Base-by-base conservation (phyloP, 2,113 vertebrate genomes). In the Cygnus buccinator region DNA sequence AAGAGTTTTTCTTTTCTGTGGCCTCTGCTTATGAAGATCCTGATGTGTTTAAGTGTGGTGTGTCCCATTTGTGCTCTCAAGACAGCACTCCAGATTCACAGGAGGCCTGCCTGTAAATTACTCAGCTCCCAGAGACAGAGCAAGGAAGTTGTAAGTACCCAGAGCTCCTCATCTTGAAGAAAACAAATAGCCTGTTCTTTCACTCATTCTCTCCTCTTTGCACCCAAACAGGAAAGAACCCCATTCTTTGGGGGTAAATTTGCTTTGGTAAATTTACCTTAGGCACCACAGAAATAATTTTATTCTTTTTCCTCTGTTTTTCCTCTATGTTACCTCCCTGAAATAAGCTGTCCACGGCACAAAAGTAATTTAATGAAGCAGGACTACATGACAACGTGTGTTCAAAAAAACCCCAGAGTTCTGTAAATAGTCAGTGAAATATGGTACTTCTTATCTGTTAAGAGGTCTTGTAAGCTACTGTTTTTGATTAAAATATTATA, bases 181-280 rank as follows among this genome's bases (percentile, higher is more conserved):
- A 28, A 57, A 52, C 14, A 35, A 39, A 43, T 15, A 70, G 21
- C 10, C 6, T 84, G 12, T 33, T 31, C 61, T 65, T 68, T 52
- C 22, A 6, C 26, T 37, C 55, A 39, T 43, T 37, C 57, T 55
- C 37, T 66, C n/a, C 39, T 50, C 39, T 10, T 44, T 55, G 21
- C 54, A 65, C 39, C 17, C 19, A 48, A n/a, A 10, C 25, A 75
- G 66, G n/a, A 39, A 31, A 72, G 57, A 50, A 25, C 1, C 10
- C 54, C 25, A 2, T 9, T 72, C 43, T 57, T 65, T 29, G 18
- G 26, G 28, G 17, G 37, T 41, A 41, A 37, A 41, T 65, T 29
- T 65, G 74, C 33, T 88, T 95, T 66, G 41, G 44, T 50, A 95
- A 44, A 70, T 75, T 91, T 79, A 87, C 91, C 92, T 85, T 31